Evolutionary conservation across 2,113 vertebrate genomes (phyloP).

Genomic region (Microtus oregoni): DNA sequence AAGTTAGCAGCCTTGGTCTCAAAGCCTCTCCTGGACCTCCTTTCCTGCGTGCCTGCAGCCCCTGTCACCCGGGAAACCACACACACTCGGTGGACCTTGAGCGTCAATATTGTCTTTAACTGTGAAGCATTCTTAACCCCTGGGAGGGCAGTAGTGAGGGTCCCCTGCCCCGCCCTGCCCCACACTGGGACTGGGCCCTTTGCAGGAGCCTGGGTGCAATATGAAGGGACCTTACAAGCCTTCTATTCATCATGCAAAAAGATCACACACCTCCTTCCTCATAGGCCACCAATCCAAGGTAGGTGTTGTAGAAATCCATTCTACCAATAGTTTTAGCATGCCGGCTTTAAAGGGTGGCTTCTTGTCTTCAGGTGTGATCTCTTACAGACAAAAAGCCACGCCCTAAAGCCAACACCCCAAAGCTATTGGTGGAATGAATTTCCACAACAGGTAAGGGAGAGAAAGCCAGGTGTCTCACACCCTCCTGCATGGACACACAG

Average conservation of each 20-base stretch:
- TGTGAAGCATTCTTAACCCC: background rate
- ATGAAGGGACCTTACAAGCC: background rate
- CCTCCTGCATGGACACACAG: background rate
- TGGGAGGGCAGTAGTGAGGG: background rate
- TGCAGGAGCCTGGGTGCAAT: background rate
- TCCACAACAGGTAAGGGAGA: background rate
- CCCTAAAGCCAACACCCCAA: no score
- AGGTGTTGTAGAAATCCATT: background rate
- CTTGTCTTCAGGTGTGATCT: no score
- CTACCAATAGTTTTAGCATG: no score
- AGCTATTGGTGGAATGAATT: no score
- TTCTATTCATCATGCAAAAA: background rate
- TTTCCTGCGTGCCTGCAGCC: background rate
- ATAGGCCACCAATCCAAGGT: background rate
- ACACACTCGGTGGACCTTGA: background rate
- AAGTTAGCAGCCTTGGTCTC: rapidly evolving
- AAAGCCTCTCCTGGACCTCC: rapidly evolving
- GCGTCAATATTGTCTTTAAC: background rate
- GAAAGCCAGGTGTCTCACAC: rapidly evolving
- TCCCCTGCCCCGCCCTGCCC: rapidly evolving
- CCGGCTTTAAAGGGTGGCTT: no score
- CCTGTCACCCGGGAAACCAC: background rate
- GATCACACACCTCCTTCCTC: background rate
- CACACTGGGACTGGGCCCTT: background rate
- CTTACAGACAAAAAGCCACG: no score